Conservation (phyloP, 2,113 vertebrate genomes). For the Sinocyclocheilus anophthalmus region DNA sequence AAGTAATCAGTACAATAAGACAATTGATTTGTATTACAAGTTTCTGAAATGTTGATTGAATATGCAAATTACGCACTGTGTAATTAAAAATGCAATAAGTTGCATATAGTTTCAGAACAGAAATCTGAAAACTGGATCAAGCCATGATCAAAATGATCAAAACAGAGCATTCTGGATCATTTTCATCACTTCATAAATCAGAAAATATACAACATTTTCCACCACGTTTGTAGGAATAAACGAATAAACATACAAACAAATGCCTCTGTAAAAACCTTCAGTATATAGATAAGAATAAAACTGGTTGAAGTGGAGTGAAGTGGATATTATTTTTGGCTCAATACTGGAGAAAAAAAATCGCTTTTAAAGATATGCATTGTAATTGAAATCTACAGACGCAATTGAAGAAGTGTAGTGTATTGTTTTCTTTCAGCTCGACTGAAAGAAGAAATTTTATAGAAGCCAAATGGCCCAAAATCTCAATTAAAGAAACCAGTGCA, state of each 20-base stretch:
- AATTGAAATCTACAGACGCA: not conserved
- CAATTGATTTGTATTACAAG: no score
- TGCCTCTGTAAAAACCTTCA: not conserved
- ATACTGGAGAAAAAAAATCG: not conserved
- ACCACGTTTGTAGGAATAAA: not conserved
- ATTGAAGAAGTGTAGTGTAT: not conserved
- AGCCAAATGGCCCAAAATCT: not conserved
- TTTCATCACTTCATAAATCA: not conserved
- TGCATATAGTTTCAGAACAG: no score
- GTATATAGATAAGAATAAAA: not conserved
- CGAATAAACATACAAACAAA: not conserved
- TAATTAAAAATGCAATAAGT: no score
- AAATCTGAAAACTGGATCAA: no score
- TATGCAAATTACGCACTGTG: no score
- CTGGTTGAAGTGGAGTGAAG: not conserved
- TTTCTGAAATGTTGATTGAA: no score
- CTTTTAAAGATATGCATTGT: not conserved
- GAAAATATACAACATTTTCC: not conserved
- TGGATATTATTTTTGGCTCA: not conserved
- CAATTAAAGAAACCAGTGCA: not conserved
- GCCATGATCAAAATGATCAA: no score
- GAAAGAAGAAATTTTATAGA: not conserved
- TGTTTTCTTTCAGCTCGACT: not conserved
- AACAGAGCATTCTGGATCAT: not conserved
- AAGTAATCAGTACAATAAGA: no score